Evolutionary conservation across 2,797 vertebrate species (phyloP), one percentile per base, ranked within the genome.

Genomic region (Neomorphus geoffroyi): DNA sequence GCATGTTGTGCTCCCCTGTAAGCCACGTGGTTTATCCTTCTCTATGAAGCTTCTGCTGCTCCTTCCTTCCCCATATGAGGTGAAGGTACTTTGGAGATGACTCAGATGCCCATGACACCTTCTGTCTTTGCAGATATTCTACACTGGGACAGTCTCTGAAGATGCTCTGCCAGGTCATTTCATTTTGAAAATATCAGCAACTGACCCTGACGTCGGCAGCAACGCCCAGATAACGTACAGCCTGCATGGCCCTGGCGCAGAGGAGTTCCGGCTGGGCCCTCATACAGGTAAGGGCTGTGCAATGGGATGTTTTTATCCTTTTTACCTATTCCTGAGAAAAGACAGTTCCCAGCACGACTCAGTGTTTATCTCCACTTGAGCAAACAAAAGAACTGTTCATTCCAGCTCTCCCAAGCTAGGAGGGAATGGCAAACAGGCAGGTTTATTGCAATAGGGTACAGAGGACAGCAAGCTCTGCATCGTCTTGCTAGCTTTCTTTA

Each of bases 161-260:
- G 99, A 99, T 57, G 98, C 98, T 10, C 96, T 96, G 51, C 97
- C 98, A 0, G 98, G 98, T 78, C 92, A 96, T 92, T 98, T 98
- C 66, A 97, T 99, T 93, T 92, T 99, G 95, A 99, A 99, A 96
- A 98, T 99, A 67, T 98, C 98, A 9, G 99, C 99, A 4, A 98
- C 97, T 0, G 99, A 99, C 95, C 97, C 98, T 0, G 99, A 99
- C 1, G 77, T 98, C 0, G 99, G 99, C 60, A 98, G 98, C 61
- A 99, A 99, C 0, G 98, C 99, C n/a, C 99, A 98, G 96, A 97
- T 99, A 87, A 98, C 98, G 1, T 99, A 98, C 92, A 99, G 98
- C 37, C 98, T 99, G 56, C 99, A 99, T 1, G 99, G 99, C 6
- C 98, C 98, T 1, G 98, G 98, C 1, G 98, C 99, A 1, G 98